Base-by-base conservation (phyloP, 1,140 invertebrate species). In the Drosophila ercepeae region DNA sequence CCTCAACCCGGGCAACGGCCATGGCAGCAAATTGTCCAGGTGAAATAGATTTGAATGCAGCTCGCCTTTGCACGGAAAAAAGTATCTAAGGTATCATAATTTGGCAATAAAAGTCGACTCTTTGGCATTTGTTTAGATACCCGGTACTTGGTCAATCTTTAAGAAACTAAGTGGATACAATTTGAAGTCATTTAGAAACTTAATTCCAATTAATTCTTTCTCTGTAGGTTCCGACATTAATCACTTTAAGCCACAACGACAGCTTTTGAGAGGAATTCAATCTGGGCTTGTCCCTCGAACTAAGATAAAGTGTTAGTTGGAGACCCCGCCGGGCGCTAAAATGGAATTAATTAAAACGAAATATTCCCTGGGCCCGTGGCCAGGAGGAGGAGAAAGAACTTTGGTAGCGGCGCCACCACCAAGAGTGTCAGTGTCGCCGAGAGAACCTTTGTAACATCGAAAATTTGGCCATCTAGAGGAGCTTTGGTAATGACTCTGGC, bases 261-360 rank as follows among this genome's bases (percentile, higher is more conserved):
- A 60, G 48, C 41, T 44, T 3, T 23, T 29, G 14, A 65, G 61
- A 23, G 45, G 45, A 65, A 65, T 65, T 65, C 60, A 67, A 67
- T 67, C 63, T 34, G 36, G 18, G n/a, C 9, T 14, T 25, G 7
- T 13, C 13, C 9, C 8, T 21, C 25, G 14, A 23, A 27, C 39
- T 29, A 48, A 29, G 32, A 59, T 48, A 49, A 72, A 51, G 64
- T 69, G 69, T 59, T 70, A 29, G 29, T 49, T 32, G 23, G 18
- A 39, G 14, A 16, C 8, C 44, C 48, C 23, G 27, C 39, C 25
- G 29, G 46, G 73, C 61, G 67, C 71, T 53, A 68, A 73, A 84
- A 86, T 64, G 58, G 75, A 84, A 86, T 84, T 84, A 86, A 84
- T 84, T 84, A 86, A 86, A 73, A 58, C 65, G 52, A 82, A 77